Conservation (phyloP, 2,888 invertebrate genomes). For the Latrodectus elegans region DNA sequence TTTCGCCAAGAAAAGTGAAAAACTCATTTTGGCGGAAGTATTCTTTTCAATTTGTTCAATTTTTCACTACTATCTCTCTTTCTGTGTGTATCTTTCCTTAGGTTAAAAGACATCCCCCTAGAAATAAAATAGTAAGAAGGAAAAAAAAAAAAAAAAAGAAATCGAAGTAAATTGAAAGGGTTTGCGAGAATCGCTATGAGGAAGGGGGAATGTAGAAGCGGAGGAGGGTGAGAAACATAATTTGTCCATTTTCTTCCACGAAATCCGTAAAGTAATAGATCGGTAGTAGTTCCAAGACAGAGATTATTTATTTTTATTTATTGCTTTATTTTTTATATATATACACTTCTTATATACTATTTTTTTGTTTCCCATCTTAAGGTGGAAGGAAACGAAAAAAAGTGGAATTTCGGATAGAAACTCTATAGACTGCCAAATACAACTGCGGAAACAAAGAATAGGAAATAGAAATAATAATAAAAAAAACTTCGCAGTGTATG, state of each 20-base stretch:
- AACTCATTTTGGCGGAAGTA: constrained; percentile 47
- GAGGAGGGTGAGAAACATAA: constrained; percentile 57
- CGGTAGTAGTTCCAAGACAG: constrained; percentile 52
- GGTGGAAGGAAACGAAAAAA: not conserved
- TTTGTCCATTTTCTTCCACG: constrained; percentile 66
- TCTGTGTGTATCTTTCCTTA: constrained; percentile 39
- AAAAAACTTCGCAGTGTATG: constrained; percentile 23
- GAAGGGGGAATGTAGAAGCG: not conserved
- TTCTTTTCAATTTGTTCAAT: constrained; percentile 59
- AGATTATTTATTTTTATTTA: constrained; percentile 63
- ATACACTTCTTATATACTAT: constrained; percentile 4
- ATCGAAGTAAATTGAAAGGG: constrained; percentile 65
- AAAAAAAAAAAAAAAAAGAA: constrained; percentile 43
- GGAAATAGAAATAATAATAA: not conserved
- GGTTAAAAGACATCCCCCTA: constrained; percentile 52
- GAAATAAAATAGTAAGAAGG: constrained; percentile 46
- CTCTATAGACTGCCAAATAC: not conserved
- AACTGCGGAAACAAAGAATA: not conserved
- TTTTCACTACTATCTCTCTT: constrained; percentile 10
- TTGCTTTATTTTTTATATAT: constrained; percentile 34
- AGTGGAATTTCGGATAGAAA: not conserved
- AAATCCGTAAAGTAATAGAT: constrained; percentile 69
- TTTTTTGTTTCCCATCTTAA: not conserved
- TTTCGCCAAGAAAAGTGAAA: constrained; percentile 50
- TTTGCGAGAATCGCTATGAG: constrained; percentile 41